Conservation (phyloP, 2,888 invertebrate genomes). For the Drosophila incognita region DNA sequence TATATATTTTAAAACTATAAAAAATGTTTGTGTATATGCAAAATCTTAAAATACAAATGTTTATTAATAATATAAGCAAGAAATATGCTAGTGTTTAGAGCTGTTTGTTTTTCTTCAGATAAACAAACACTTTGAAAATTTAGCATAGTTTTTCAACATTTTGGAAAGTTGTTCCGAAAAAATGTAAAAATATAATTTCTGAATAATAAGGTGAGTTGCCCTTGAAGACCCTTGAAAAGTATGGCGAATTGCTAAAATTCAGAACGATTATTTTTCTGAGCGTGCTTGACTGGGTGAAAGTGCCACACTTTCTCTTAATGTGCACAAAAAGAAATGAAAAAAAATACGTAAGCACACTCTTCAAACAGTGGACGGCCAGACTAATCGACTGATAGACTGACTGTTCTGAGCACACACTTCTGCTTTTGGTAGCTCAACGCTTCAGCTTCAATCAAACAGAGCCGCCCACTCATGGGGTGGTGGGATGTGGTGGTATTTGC, state of each 20-base stretch:
- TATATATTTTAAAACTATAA: background rate
- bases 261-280: background rate
- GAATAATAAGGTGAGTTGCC: background rate
- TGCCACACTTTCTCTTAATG: background rate
- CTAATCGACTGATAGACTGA: constrained; percentile 37
- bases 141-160: background rate
- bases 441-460: constrained; percentile 34
- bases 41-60: background rate
- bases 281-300: background rate
- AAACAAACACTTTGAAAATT: background rate
- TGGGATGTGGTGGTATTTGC: background rate
- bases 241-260: background rate
- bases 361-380: constrained; percentile 36
- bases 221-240: background rate
- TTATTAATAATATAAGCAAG: background rate
- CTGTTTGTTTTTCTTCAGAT: background rate
- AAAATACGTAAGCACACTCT: constrained; percentile 26
- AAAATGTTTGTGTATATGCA: background rate
- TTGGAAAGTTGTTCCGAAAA: background rate
- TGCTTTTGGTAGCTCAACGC: constrained; percentile 26
- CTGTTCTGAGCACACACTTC: constrained; percentile 33
- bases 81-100: background rate
- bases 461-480: background rate
- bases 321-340: background rate
- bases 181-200: background rate